Conservation (phyloP, 2,888 invertebrate species). For the Bellardia pandia region DNA sequence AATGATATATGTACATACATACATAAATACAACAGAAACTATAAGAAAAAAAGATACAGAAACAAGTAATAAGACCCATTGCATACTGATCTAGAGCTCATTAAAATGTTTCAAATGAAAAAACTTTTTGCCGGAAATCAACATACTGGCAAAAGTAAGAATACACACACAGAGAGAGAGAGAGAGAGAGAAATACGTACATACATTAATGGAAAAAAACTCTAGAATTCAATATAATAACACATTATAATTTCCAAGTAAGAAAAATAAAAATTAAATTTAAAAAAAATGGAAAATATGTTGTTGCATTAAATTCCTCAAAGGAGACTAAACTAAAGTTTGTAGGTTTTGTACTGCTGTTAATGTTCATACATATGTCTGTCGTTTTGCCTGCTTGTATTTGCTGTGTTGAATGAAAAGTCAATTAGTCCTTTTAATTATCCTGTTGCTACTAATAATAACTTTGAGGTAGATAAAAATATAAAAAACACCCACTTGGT, state of each 20-base stretch:
- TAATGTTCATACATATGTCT: background rate
- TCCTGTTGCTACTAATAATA: slow-evolving; percentile 42
- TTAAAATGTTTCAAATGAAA: slow-evolving; percentile 70
- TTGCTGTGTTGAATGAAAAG: slow-evolving; percentile 6
- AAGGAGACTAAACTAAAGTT: background rate
- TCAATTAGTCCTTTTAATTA: slow-evolving; percentile 68
- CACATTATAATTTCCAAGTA: background rate
- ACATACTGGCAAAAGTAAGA: background rate
- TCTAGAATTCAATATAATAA: slow-evolving; percentile 8
- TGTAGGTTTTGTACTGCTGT: background rate
- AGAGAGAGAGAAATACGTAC: too few relatives aligned
- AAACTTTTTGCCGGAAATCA: slow-evolving; percentile 48
- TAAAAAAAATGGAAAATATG: background rate
- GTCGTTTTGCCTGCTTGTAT: background rate
- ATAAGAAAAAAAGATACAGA: background rate
- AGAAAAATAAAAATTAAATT: background rate
- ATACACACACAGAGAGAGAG: background rate
- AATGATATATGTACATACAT: too few relatives aligned
- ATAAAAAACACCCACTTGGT: background rate
- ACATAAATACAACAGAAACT: too few relatives aligned
- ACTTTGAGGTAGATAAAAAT: slow-evolving; percentile 30
- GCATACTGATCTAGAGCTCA: slow-evolving; percentile 60
- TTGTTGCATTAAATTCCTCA: background rate
- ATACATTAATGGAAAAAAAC: background rate
- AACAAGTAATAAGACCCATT: background rate